Evolutionary conservation across 1,140 invertebrate species (phyloP).

Genomic region (Nylanderia fulva): DNA sequence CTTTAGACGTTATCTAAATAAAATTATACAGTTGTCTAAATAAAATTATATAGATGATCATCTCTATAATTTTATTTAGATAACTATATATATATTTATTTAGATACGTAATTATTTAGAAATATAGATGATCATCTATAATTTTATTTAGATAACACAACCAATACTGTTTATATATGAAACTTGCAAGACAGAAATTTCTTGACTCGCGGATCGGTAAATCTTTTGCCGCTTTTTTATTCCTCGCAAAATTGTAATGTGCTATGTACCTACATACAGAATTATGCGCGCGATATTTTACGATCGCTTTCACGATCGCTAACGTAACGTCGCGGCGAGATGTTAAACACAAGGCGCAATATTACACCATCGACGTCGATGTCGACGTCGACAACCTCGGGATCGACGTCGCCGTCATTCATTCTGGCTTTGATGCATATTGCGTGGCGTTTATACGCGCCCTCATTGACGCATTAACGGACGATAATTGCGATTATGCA

Average conservation of each 20-base stretch:
- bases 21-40: too few relatives aligned
- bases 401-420: conserved; percentile 24
- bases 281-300: conserved; percentile 9
- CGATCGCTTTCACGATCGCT: conserved; percentile 21
- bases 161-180: too few relatives aligned
- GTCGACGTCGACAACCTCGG: conserved; percentile 14
- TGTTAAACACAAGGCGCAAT: conserved; percentile 49
- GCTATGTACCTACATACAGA: too few relatives aligned
- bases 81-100: too few relatives aligned
- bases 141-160: too few relatives aligned
- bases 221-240: background rate
- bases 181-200: too few relatives aligned
- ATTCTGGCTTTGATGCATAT: conserved; percentile 37
- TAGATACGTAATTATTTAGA: too few relatives aligned
- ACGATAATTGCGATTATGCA: conserved; percentile 16
- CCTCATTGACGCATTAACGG: conserved; percentile 47
- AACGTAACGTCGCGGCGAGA: conserved; percentile 25
- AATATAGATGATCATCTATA: too few relatives aligned
- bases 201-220: background rate
- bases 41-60: too few relatives aligned
- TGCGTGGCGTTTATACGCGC: conserved; percentile 31
- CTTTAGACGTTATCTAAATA: too few relatives aligned
- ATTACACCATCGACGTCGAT: conserved; percentile 10
- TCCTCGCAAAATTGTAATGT: background rate
- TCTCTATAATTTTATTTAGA: too few relatives aligned